Evolutionary conservation across 2,797 vertebrate species (phyloP).

Genomic region (Morelia viridis): DNA sequence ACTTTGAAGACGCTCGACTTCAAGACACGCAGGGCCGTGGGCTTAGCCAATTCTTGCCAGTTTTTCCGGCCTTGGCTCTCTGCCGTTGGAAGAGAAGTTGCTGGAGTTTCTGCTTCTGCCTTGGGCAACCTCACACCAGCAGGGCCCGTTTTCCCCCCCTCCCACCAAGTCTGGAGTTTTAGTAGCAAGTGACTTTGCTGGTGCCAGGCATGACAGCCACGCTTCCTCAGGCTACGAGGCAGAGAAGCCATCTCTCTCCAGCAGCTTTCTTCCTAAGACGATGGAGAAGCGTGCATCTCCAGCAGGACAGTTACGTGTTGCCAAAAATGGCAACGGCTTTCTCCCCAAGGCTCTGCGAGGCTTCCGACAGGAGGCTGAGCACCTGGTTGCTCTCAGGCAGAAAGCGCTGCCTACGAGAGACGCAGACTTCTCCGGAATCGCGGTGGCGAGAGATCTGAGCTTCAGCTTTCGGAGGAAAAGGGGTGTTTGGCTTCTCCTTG

Average conservation of each 20-base stretch:
- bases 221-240: constrained; percentile 64
- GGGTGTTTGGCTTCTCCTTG: constrained; percentile 6
- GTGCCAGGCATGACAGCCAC: constrained; percentile 69
- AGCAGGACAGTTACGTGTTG: constrained; percentile 79
- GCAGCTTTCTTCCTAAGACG: constrained; percentile 49
- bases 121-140: constrained; percentile 79
- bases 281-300: constrained; percentile 74
- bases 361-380: constrained; percentile 83
- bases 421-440: constrained; percentile 81
- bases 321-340: constrained; percentile 78
- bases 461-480: constrained; percentile 54
- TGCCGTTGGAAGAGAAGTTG: constrained; percentile 88
- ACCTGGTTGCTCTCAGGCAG: constrained; percentile 83
- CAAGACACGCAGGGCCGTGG: constrained; percentile 76
- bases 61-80: constrained; percentile 80
- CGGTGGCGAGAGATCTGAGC: constrained; percentile 67
- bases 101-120: constrained; percentile 81
- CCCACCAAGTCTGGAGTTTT: constrained; percentile 73
- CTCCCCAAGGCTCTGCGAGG: constrained; percentile 79
- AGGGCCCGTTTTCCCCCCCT: constrained; percentile 66
- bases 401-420: constrained; percentile 86
- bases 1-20: constrained; percentile 88
- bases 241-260: constrained; percentile 64
- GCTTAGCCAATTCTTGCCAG: constrained; percentile 85
- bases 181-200: constrained; percentile 74